Conservation (phyloP, 2,888 invertebrate genomes). For the Polyommatus iphigenia region DNA sequence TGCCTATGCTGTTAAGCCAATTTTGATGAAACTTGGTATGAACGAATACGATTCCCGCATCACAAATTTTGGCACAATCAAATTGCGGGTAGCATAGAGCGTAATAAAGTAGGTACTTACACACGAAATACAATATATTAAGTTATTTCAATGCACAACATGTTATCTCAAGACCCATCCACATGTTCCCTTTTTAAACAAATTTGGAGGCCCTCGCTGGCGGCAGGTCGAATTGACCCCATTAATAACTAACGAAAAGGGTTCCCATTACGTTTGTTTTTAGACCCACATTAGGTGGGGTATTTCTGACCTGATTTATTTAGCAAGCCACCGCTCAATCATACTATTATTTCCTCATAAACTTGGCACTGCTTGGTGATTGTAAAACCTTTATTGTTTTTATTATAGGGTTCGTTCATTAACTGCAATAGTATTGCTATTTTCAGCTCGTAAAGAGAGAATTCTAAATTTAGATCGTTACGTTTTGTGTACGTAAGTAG, state of each 20-base stretch:
- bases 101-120: not conserved
- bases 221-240: not conserved
- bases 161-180: not conserved
- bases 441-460: not conserved
- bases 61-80: too few relatives aligned
- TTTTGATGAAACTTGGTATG: too few relatives aligned
- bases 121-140: not conserved
- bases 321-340: not conserved
- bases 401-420: not conserved
- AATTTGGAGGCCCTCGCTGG: not conserved
- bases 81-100: too few relatives aligned
- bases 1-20: too few relatives aligned
- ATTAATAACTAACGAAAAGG: conserved; percentile 22
- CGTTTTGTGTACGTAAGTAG: too few relatives aligned
- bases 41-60: too few relatives aligned
- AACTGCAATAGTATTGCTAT: not conserved
- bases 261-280: conserved; percentile 16
- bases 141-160: not conserved
- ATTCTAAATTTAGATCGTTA: too few relatives aligned
- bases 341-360: not conserved
- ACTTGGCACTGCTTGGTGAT: not conserved
- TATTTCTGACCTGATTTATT: not conserved
- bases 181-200: conserved; percentile 4
- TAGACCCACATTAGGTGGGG: conserved; percentile 8
- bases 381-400: not conserved